Base-by-base conservation (phyloP, 2,113 vertebrate genomes). In the Cavia aperea region DNA sequence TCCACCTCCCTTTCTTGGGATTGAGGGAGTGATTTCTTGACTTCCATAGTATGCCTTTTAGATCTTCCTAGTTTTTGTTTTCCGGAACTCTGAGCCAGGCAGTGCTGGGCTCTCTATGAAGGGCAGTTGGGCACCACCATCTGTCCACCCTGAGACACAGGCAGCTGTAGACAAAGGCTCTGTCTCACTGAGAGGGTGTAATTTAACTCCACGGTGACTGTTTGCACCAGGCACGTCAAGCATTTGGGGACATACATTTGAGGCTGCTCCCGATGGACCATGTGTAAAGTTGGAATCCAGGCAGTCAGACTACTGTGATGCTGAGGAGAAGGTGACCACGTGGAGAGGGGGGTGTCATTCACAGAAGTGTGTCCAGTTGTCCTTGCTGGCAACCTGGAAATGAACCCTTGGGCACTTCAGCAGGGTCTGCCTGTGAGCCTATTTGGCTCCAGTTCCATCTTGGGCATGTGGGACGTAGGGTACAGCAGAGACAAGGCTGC, bases 121-220 rank as follows among this genome's bases (percentile, higher is more conserved):
- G n/a, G 49, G 31, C 81, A 88, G 78, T 54, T 3, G 3, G 77
- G 43, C 15, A 31, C 33, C 16, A n/a, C 68, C 56, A 23, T 36
- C 77, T 66, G n/a, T 65, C 39, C 11, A 5, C 26, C 56, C 58
- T 83, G 60, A 51, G 70, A 56, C 7, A 56, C 39, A 7, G 49
- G 33, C 24, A n/a, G 70, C 83, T 3, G 33, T 0, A 29, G 70
- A 9, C 5, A 1, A 16, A 29, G 10, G 10, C 51, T 72, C 7
- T 1, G 0, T 31, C 23, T 0, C 26, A 6, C 18, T 1, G 1
- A 7, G 24, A 26, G 56, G 29, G 0, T 1, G 9, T 81, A 51
- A 21, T n/a, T 24, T 46, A 58, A 23, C 58, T 77, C 39, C 56
- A 1, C 0, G 0, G 60, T 21, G 78, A 68, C 21, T 60, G 0